These are phyloP conservation scores for Andrena haemorrhoa DNA, from an alignment of 2,888 invertebrate genomes.

Conservation along the genomic window DNA sequence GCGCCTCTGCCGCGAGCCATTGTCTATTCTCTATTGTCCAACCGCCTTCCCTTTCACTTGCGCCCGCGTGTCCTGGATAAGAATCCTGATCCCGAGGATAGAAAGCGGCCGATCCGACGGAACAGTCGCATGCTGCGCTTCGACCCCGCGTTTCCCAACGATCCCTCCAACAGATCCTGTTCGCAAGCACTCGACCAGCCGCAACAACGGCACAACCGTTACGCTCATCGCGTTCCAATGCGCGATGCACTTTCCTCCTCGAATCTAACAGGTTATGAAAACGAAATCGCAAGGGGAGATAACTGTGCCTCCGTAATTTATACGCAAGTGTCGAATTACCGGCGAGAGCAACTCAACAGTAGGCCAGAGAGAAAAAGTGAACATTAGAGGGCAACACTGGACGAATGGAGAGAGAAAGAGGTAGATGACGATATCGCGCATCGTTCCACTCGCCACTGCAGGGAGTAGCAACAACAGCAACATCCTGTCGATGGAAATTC, in stretches of 20 bases:
- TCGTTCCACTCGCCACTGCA: conserved; percentile 42
- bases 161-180: not conserved
- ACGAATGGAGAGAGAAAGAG: not conserved
- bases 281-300: conserved; percentile 14
- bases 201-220: too few species aligned
- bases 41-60: conserved; percentile 55
- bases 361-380: conserved; percentile 40
- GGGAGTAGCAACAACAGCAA: conserved; percentile 29
- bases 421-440: conserved; percentile 5
- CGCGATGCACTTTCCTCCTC: conserved; percentile 30
- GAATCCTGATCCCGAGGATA: conserved; percentile 9
- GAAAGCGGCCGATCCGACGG: conserved; percentile 15
- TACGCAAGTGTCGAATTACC: conserved; percentile 37
- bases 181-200: too few species aligned
- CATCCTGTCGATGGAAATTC: conserved; percentile 66
- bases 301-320: conserved; percentile 32
- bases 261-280: conserved; percentile 43
- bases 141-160: not conserved
- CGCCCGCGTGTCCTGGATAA: conserved; percentile 37
- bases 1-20: conserved; percentile 23
- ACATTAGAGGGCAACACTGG: conserved; percentile 6
- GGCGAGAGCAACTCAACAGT: not conserved
- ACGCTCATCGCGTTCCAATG: not conserved
- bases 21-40: conserved; percentile 56
- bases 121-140: not conserved